Base-by-base conservation (phyloP, 2,797 vertebrate genomes). In the Chelonia mydas region DNA sequence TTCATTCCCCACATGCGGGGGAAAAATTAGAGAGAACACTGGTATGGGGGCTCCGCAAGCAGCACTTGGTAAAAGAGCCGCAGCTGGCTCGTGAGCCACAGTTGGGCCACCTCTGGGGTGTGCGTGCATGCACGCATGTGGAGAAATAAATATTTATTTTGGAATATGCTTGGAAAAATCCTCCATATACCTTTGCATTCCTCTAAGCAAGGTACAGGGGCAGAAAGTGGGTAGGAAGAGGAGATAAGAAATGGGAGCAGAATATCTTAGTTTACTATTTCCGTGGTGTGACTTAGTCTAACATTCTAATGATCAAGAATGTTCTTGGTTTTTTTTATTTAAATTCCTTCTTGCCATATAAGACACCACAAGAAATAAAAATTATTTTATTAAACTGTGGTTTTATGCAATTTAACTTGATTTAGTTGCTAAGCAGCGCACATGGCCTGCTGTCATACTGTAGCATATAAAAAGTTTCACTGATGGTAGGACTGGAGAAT, bases 121-220 rank as follows among this genome's bases (percentile, higher is more conserved):
- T 28, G 27, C 13, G 27, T 25, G 27, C 4, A 23, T 4, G 54
- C 1, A 4, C 0, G 51, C 50, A 7, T 28, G 5, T 25, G 9
- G 21, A 54, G 27, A 31, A 13, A 59, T 59, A 12, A 59, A 16
- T 79, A 16, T 1, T 15, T 54, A 25, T 90, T 92, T 81, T 54
- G 50, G 51, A 78, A 9, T 33, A 27, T 12, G 23, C 3, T 45
- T 47, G 45, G 37, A 68, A 11, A 0, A 0, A 11, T 37, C 37
- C 16, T 68, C 65, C n/a, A 68, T 68, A 37, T 45, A 2, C 6
- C 77, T 77, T 28, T 77, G 25, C 50, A 0, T 25, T 57, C 65
- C 21, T 90, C 13, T 78, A 37, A 61, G 76, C 31, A 90, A 89
- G 21, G 47, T 72, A 59, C 11, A 51, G 41, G 28, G 80, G 17